A percentile compares a stretch with the other conserved stretches of the same genome.
phyloP scores from a whole-genome alignment of 2,113 vertebrate species.

The Clinocottus analis region DNA sequence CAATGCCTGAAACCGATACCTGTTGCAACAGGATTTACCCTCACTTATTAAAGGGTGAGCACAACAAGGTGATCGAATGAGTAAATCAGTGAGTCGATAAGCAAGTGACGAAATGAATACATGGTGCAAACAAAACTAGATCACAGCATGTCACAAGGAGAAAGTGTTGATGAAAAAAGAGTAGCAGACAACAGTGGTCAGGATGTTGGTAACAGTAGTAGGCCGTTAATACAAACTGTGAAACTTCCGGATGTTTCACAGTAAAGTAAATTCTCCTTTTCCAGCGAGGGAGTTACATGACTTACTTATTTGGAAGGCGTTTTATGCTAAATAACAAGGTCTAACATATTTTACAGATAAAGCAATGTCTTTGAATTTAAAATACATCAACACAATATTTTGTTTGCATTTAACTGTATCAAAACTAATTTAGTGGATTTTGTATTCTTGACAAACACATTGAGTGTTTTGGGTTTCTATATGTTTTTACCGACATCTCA shows the following conservation, averaged over 20 bases:
- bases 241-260: neutral
- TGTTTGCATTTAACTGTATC: neutral
- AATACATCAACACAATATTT: neutral
- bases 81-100: neutral
- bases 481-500: neutral
- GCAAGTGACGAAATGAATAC: neutral
- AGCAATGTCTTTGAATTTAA: neutral
- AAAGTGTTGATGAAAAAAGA: conserved; percentile 3
- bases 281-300: neutral
- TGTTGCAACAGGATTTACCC: neutral
- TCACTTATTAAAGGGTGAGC: neutral
- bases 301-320: neutral
- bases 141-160: neutral
- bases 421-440: too few species aligned
- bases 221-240: neutral
- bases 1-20: conserved; percentile 2
- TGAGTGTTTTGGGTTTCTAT: neutral
- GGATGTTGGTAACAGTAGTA: conserved; percentile 17
- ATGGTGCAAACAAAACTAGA: neutral
- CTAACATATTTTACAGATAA: neutral
- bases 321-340: neutral
- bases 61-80: neutral
- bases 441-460: neutral
- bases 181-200: neutral
- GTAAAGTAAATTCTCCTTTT: neutral